Conservation (phyloP, 2,113 vertebrate genomes). For the Aythya baeri region DNA sequence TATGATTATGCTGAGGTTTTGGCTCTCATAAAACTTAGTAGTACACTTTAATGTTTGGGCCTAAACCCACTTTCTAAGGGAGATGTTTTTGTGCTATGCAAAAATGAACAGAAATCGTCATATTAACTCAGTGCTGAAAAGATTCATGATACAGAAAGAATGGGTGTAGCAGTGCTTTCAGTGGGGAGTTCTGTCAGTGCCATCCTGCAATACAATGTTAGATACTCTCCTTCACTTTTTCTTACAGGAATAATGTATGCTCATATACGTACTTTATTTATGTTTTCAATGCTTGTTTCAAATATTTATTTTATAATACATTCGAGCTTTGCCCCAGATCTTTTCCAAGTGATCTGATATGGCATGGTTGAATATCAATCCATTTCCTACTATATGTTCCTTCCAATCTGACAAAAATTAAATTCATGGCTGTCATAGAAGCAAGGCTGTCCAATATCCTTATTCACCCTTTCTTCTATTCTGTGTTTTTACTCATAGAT, state of each 20-base stretch:
- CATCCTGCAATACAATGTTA: not conserved
- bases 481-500: not conserved
- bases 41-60: not conserved
- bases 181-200: not conserved
- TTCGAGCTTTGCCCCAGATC: not conserved
- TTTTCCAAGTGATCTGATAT: not conserved
- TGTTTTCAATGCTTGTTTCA: not conserved
- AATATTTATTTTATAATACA: not conserved
- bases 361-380: not conserved
- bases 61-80: not conserved
- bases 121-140: not conserved
- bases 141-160: not conserved
- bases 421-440: not conserved
- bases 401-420: not conserved
- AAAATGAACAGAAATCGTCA: not conserved
- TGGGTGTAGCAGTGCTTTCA: not conserved
- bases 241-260: not conserved
- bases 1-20: not conserved
- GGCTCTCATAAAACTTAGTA: not conserved
- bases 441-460: not conserved
- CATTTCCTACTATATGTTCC: not conserved
- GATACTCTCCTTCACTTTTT: not conserved
- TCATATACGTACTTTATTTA: not conserved
- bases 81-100: not conserved
- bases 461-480: not conserved